These are phyloP conservation scores for Sepioteuthis lessoniana DNA, from an alignment of 2,888 invertebrate species.

Conservation along the genomic window DNA sequence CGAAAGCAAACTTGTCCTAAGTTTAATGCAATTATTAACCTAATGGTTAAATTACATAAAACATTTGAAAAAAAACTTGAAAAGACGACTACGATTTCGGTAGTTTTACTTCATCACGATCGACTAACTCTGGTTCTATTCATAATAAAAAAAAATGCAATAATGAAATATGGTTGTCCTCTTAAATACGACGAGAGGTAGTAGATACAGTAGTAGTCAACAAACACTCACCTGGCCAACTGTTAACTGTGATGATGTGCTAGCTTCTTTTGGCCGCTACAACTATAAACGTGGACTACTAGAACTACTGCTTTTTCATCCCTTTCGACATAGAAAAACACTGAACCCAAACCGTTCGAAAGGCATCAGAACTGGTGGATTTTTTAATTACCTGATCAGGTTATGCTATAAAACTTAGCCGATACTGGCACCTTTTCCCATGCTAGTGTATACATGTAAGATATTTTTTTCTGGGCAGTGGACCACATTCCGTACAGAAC, in stretches of 20 bases:
- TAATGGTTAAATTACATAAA: background rate
- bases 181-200: background rate
- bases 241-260: too few species aligned
- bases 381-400: slow-evolving; percentile 24
- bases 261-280: background rate
- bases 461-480: background rate
- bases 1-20: background rate
- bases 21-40: background rate
- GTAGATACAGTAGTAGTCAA: background rate
- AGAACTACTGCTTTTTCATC: background rate
- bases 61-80: background rate
- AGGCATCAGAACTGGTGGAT: background rate
- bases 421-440: background rate
- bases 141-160: background rate
- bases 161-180: background rate
- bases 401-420: background rate
- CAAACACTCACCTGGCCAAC: background rate
- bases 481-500: background rate
- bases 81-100: background rate
- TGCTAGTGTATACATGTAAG: background rate
- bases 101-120: background rate
- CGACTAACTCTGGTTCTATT: background rate
- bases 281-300: slow-evolving; percentile 33
- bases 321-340: background rate
- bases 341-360: background rate